Percentiles rank a stretch among this genome's conserved stretches.
Conservation (phyloP, 2,888 invertebrate species). For the Invenusta paracnida region DNA sequence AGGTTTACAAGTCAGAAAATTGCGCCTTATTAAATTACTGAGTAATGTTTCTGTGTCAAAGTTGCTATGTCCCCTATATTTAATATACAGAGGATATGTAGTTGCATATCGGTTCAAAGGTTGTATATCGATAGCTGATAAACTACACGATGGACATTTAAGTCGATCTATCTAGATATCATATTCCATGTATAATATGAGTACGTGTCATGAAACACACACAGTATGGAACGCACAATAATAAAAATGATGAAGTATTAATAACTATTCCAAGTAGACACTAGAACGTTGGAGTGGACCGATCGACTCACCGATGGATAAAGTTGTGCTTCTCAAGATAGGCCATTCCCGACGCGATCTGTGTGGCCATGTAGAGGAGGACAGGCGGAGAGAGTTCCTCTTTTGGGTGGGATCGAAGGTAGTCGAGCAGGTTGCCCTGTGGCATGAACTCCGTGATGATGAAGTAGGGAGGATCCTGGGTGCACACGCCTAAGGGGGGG, state of each 20-base stretch:
- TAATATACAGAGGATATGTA: no score
- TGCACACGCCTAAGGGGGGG: slow-evolving; percentile 88
- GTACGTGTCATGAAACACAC: slow-evolving; percentile 44
- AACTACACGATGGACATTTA: no score
- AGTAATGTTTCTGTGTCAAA: no score
- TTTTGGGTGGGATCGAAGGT: slow-evolving; percentile 74
- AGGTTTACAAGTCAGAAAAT: no score
- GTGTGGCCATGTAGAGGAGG: slow-evolving; percentile 97
- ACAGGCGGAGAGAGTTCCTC: slow-evolving; percentile 80
- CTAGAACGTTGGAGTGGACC: no score
- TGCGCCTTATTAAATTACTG: no score
- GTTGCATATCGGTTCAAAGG: no score
- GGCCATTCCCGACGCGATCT: slow-evolving; percentile 97
- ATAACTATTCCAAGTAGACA: no score
- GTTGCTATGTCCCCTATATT: no score
- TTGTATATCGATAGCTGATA: no score
- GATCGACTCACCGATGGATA: slow-evolving; percentile 65
- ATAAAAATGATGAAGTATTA: background rate
- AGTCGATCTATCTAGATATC: no score
- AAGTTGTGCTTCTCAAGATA: slow-evolving; percentile 90
- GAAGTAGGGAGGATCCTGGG: slow-evolving; percentile 95
- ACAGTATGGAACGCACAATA: background rate
- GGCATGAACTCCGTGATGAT: slow-evolving; percentile 99
- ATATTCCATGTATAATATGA: no score
- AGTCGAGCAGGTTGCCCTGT: slow-evolving; percentile 92